Percentiles rank a stretch among this genome's conserved stretches.
phyloP scores from a whole-genome alignment of 2,797 vertebrate species.

The Poecile montanus region DNA sequence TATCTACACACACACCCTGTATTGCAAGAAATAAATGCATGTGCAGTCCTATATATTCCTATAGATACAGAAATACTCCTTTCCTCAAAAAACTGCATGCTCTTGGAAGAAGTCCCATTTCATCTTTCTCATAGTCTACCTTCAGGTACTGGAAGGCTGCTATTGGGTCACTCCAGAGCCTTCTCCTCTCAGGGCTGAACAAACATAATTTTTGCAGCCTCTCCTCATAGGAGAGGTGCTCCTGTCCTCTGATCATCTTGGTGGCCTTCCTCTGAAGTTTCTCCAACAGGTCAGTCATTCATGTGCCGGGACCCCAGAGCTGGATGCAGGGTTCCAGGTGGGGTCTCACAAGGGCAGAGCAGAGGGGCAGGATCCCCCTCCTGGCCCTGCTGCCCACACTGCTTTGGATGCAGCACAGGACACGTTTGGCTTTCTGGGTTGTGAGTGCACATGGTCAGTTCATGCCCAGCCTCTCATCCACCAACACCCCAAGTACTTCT shows the following conservation, averaged over 20 bases:
- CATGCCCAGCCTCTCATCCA: background rate
- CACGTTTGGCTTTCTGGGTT: background rate
- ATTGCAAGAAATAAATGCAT: background rate
- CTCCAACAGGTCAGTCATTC: rapidly evolving
- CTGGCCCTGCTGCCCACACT: rapidly evolving
- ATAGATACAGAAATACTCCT: background rate
- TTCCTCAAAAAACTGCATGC: background rate
- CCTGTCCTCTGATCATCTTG: background rate
- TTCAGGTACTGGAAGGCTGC: background rate
- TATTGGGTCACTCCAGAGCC: background rate
- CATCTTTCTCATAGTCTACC: background rate
- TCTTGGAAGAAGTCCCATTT: background rate
- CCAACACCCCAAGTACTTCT: background rate
- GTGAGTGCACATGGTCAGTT: background rate
- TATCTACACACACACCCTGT: rapidly evolving
- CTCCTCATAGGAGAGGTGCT: background rate
- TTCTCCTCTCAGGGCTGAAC: background rate
- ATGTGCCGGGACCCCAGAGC: background rate
- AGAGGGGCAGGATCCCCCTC: background rate
- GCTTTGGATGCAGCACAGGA: background rate
- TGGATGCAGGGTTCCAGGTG: background rate
- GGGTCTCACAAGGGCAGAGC: background rate
- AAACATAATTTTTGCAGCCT: rapidly evolving
- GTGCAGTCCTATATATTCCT: background rate
- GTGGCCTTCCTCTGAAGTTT: background rate